phyloP scores from a whole-genome alignment of 2,113 vertebrate genomes.

The Nannobrachium achirus region DNA sequence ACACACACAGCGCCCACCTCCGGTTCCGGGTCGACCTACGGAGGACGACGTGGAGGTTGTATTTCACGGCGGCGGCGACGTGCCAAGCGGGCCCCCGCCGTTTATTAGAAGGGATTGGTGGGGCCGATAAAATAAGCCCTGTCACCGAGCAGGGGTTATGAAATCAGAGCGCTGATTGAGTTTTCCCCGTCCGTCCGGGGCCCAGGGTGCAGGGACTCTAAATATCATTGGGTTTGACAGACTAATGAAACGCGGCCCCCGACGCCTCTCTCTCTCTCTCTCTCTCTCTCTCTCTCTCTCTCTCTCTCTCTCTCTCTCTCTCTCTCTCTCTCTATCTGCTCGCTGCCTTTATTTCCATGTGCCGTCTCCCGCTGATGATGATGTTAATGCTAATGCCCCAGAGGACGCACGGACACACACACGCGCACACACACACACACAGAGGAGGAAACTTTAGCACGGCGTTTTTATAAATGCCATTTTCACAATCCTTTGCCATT shows the following conservation, averaged over 20 bases:
- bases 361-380: no score
- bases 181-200: slow-evolving; percentile 68
- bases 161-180: slow-evolving; percentile 90
- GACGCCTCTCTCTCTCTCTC: slow-evolving; percentile 8
- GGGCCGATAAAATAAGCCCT: slow-evolving; percentile 87
- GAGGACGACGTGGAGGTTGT: slow-evolving; percentile 55
- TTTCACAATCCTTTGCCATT: no score
- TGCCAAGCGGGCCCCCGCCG: slow-evolving; percentile 51
- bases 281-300: no score
- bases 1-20: not conserved
- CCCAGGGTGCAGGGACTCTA: slow-evolving; percentile 68
- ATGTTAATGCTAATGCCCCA: not conserved
- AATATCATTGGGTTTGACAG: slow-evolving; percentile 81
- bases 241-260: slow-evolving; percentile 78
- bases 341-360: slow-evolving; percentile 23
- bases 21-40: slow-evolving; percentile 48
- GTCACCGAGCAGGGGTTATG: slow-evolving; percentile 87
- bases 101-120: slow-evolving; percentile 84
- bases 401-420: slow-evolving; percentile 25
- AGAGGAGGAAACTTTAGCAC: no score
- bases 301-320: no score
- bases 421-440: not conserved
- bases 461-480: no score
- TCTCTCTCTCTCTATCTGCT: no score
- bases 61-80: slow-evolving; percentile 60